phyloP scores from a whole-genome alignment of 2,888 invertebrate genomes.

The Cyclophora punctaria region DNA sequence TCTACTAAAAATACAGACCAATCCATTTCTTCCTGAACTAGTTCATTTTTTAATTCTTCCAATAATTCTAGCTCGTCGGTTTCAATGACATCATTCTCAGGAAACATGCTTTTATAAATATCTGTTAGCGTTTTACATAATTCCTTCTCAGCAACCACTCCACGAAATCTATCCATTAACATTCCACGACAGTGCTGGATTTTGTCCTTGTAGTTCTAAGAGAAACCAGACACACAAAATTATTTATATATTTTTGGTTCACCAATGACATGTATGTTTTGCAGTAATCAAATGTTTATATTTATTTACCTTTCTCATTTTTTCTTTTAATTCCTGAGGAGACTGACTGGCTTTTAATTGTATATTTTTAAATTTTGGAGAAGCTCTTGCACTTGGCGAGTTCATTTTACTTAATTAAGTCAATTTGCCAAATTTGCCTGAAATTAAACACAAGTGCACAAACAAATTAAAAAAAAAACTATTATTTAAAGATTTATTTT shows the following conservation, averaged over 20 bases:
- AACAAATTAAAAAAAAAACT: too few species aligned
- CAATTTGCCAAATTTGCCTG: too few species aligned
- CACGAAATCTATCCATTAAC: slow-evolving; percentile 52
- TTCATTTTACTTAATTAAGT: slow-evolving; percentile 28
- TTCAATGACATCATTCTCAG: slow-evolving; percentile 32
- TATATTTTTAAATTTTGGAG: slow-evolving; percentile 52
- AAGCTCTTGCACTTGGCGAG: slow-evolving; percentile 32
- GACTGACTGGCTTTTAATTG: slow-evolving; percentile 43
- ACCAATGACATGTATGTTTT: too few species aligned
- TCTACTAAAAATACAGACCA: slow-evolving; percentile 31
- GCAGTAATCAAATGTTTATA: too few species aligned
- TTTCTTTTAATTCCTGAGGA: slow-evolving; percentile 59
- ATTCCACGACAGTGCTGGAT: slow-evolving; percentile 53
- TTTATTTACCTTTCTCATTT: slow-evolving; percentile 53
- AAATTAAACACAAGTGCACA: too few species aligned
- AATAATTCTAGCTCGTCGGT: slow-evolving; percentile 49
- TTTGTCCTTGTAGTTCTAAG: slow-evolving; percentile 55
- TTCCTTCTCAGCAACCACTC: slow-evolving; percentile 34
- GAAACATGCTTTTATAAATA: slow-evolving; percentile 52
- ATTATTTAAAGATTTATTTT: too few species aligned
- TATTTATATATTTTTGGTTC: not conserved
- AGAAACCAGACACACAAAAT: slow-evolving; percentile 13
- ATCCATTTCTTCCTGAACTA: slow-evolving; percentile 59
- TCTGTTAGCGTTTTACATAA: slow-evolving; percentile 43
- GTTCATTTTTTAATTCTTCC: slow-evolving; percentile 53